A percentile compares a stretch with the other conserved stretches of the same genome.
phyloP scores from a whole-genome alignment of 2,888 invertebrate genomes.

The Parelbella ahira region DNA sequence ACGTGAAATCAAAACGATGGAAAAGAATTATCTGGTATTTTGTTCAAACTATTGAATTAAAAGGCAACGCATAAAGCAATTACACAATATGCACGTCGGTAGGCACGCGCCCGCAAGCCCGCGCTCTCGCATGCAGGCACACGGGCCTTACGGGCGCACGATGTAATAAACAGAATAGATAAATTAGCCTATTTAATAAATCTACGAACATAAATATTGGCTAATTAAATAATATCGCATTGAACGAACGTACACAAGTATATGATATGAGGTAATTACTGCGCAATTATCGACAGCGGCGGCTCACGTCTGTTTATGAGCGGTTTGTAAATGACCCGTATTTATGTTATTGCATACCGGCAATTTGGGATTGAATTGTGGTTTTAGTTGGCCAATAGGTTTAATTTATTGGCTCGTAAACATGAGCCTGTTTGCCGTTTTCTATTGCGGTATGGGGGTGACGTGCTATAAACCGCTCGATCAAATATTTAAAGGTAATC shows the following conservation, averaged over 20 bases:
- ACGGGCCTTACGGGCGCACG: too few relatives aligned
- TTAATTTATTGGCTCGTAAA: constrained; percentile 19
- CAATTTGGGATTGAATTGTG: constrained; percentile 21
- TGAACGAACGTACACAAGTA: not conserved
- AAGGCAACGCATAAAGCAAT: too few relatives aligned
- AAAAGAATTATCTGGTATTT: too few relatives aligned
- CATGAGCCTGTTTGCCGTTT: not conserved
- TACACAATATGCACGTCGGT: too few relatives aligned
- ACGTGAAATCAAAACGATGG: too few relatives aligned
- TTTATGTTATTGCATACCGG: constrained; percentile 19
- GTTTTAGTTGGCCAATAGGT: constrained; percentile 16
- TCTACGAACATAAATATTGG: not conserved
- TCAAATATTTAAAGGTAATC: too few relatives aligned
- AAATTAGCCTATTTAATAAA: constrained; percentile 3
- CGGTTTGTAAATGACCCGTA: constrained; percentile 22
- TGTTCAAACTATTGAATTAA: too few relatives aligned
- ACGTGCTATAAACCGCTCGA: not conserved
- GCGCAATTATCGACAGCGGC: constrained; percentile 21
- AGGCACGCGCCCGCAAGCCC: too few relatives aligned
- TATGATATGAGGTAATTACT: constrained; percentile 10
- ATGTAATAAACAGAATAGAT: too few relatives aligned
- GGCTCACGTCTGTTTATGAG: constrained; percentile 17
- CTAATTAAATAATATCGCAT: not conserved
- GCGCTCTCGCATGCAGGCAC: too few relatives aligned
- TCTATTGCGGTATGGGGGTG: not conserved